Evolutionary conservation across 2,113 vertebrate species (phyloP).

Genomic region (Pholis gunnellus): DNA sequence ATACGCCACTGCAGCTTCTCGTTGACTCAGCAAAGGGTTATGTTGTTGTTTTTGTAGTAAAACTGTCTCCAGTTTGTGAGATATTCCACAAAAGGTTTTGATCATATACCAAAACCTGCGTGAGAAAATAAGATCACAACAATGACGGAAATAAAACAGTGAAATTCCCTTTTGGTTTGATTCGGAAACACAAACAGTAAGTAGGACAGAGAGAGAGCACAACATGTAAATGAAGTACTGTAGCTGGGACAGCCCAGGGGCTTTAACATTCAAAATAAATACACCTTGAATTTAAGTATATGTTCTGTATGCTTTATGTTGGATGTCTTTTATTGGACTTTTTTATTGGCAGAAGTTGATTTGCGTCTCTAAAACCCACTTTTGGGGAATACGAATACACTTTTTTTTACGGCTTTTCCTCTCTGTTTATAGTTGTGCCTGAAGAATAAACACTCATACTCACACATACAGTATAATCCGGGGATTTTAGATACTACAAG

Average conservation of each 20-base stretch:
- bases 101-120: neutral
- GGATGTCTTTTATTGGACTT: neutral
- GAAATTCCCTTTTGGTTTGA: conserved; percentile 27
- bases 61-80: neutral
- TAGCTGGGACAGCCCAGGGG: too few species aligned
- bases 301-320: neutral
- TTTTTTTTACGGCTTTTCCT: neutral
- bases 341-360: neutral
- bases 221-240: neutral
- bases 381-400: neutral
- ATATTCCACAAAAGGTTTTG: neutral
- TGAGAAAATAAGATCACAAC: neutral
- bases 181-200: conserved; percentile 25
- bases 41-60: neutral
- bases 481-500: neutral
- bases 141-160: neutral
- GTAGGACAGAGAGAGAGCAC: conserved; percentile 16
- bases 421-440: neutral
- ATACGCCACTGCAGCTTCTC: neutral
- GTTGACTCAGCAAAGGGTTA: neutral
- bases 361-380: neutral
- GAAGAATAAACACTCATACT: neutral
- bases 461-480: neutral
- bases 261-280: neutral
- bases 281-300: neutral